Evolutionary conservation across 2,113 vertebrate genomes (phyloP).

Genomic region (Typhlomys cinereus): DNA sequence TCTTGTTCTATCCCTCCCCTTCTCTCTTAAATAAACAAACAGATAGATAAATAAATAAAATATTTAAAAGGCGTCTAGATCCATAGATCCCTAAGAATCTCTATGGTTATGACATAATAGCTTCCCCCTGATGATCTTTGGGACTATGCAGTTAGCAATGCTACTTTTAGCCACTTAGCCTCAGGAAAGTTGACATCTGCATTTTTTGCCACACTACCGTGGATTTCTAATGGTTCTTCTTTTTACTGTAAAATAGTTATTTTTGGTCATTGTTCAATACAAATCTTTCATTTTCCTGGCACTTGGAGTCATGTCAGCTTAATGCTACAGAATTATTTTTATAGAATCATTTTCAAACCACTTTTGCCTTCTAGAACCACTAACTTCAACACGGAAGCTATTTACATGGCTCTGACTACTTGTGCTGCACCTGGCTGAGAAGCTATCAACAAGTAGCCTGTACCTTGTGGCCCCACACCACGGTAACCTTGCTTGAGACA

Average conservation of each 20-base stretch:
- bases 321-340: conserved; percentile 36
- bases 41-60: too few species aligned
- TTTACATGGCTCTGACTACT: conserved; percentile 54
- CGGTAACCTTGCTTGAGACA: too few species aligned
- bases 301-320: not conserved
- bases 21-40: too few species aligned
- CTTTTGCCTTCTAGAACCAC: conserved; percentile 48
- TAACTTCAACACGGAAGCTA: conserved; percentile 22
- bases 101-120: not conserved
- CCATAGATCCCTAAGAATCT: not conserved
- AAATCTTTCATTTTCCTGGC: conserved; percentile 43
- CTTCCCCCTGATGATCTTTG: not conserved
- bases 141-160: not conserved
- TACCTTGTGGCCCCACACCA: too few species aligned
- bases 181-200: conserved; percentile 33
- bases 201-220: not conserved
- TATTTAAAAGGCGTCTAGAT: too few species aligned
- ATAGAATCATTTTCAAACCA: conserved; percentile 52
- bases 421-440: not conserved
- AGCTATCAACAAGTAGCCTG: conserved; percentile 33
- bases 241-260: conserved; percentile 62
- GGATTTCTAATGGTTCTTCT: not conserved
- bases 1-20: too few species aligned
- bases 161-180: conserved; percentile 36
- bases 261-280: conserved; percentile 51